Conservation (phyloP, 2,888 invertebrate genomes). For the Muscina levida region DNA sequence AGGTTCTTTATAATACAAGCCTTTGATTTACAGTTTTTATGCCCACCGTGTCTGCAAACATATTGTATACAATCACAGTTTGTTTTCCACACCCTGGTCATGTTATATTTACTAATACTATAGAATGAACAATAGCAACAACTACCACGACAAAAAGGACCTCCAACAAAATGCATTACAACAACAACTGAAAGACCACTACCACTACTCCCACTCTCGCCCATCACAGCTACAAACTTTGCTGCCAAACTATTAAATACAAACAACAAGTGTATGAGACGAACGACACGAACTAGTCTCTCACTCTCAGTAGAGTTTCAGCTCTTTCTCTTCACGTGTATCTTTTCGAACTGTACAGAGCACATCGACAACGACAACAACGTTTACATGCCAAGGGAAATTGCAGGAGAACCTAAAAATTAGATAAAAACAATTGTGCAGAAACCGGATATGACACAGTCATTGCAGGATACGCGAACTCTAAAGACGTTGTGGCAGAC, state of each 20-base stretch:
- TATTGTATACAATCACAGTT: too few relatives aligned
- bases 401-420: slow-evolving; percentile 65
- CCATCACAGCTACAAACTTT: slow-evolving; percentile 3
- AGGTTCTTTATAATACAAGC: too few relatives aligned
- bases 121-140: slow-evolving; percentile 9
- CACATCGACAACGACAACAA: slow-evolving; percentile 8
- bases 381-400: too few relatives aligned
- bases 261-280: slow-evolving; percentile 23
- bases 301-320: slow-evolving; percentile 8
- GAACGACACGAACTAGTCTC: not conserved
- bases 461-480: slow-evolving; percentile 73
- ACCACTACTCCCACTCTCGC: not conserved
- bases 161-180: slow-evolving; percentile 41
- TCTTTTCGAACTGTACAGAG: not conserved
- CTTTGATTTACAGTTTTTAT: too few relatives aligned
- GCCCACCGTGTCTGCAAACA: too few relatives aligned
- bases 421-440: slow-evolving; percentile 76
- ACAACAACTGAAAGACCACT: not conserved
- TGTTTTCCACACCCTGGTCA: too few relatives aligned
- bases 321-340: slow-evolving; percentile 2
- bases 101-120: too few relatives aligned
- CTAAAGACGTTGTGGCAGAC: slow-evolving; percentile 66
- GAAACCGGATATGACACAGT: slow-evolving; percentile 75
- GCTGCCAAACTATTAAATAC: slow-evolving; percentile 24
- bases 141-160: slow-evolving; percentile 21